Base-by-base conservation (phyloP, 2,797 vertebrate species). In the Neosilurus mollespiculum region DNA sequence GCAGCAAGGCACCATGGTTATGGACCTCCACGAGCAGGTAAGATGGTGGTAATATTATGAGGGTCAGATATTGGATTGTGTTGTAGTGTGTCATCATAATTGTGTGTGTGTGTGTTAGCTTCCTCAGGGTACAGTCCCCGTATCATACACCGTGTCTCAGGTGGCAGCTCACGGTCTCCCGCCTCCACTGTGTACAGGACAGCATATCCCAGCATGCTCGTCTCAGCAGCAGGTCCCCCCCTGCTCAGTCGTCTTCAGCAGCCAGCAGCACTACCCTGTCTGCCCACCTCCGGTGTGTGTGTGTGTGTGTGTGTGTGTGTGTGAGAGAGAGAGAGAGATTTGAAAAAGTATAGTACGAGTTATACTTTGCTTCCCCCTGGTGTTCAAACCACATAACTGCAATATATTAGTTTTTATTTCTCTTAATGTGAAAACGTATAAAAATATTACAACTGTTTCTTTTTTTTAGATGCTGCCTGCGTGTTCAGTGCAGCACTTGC, bases 1-100 rank as follows among this genome's bases (percentile, higher is more conserved):
- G 84, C 97, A 97, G 92, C 97, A 97, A 89, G 98, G 96, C 81
- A 92, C 97, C 84, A 92, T 98, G 88, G 95, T 98, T 90, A 95
- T 99, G 93, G 97, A 99, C 91, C 93, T 99, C 81, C 98, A 98
- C 26, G 97, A 99, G 81, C 97, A 98, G 96, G 98, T 99, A 26
- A 81, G 73, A 26, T 22, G 20, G 37, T 2, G 1, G 14, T 51
- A 37, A 9, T 10, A 30, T 16, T n/a, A 24, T 26, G n/a, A 64
- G 65, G 7, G 15, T 18, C 43, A 65, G 7, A 20, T 37, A 37
- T 43, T 49, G 14, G 8, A 8, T 0, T 18, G 0, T 54, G 0
- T 1, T 5, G 22, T 16, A n/a, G 18, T 7, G 11, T 4, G 26
- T 58, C 12, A n/a, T 9, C 2, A 20, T 51, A 22, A 7, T 4